A percentile compares a stretch with the other conserved stretches of the same genome.
Conservation (phyloP, 2,797 vertebrate species). For the Pseudocheirus occidentalis region DNA sequence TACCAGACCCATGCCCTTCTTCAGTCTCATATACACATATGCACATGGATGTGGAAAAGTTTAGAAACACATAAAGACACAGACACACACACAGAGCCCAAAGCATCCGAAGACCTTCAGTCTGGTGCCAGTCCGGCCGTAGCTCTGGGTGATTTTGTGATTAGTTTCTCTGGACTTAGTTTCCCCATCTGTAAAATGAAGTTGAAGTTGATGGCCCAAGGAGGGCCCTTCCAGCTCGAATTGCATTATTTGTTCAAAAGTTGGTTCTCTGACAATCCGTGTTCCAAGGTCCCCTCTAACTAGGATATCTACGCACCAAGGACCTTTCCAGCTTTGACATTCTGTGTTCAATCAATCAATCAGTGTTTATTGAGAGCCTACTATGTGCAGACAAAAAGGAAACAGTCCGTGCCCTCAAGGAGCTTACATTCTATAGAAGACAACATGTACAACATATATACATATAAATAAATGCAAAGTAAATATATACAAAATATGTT, state of each 20-base stretch:
- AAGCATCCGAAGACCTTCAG: background rate
- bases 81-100: background rate
- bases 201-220: background rate
- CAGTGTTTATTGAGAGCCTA: background rate
- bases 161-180: background rate
- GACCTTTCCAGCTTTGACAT: background rate
- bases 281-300: too few species aligned
- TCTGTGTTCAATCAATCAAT: background rate
- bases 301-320: too few species aligned
- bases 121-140: background rate
- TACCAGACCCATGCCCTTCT: background rate
- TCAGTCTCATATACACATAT: background rate
- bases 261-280: background rate
- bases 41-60: background rate
- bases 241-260: background rate
- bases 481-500: background rate
- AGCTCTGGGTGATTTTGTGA: background rate
- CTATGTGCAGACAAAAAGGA: background rate
- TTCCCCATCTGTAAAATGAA: constrained; percentile 1
- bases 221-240: background rate
- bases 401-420: background rate
- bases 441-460: background rate
- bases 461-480: background rate
- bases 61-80: background rate
- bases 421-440: background rate